Percentiles rank a stretch among this genome's conserved stretches.
phyloP scores from a whole-genome alignment of 2,888 invertebrate species.

The Polylopha cassiicola region DNA sequence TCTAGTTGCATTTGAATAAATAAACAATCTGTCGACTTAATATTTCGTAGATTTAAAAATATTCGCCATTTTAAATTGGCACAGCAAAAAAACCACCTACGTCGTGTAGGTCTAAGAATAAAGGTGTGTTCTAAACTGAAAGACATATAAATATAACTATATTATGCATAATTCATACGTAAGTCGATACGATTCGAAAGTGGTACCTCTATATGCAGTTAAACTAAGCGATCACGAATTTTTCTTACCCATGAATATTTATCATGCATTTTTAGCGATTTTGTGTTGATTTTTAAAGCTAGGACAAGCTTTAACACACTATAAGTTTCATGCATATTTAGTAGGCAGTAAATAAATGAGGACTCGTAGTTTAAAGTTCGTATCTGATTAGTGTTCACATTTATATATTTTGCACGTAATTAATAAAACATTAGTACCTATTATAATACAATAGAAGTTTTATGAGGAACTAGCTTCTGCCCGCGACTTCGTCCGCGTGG shows the following conservation, averaged over 20 bases:
- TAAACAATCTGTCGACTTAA: too few species aligned
- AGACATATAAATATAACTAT: constrained; percentile 5
- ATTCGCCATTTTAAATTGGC: too few species aligned
- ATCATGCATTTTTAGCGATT: constrained; percentile 1
- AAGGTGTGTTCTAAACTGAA: too few species aligned
- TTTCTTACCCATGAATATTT: constrained; percentile 11
- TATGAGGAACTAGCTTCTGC: too few species aligned
- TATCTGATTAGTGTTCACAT: too few species aligned
- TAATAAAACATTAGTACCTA: too few species aligned
- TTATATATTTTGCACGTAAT: too few species aligned
- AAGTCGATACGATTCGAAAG: constrained; percentile 12
- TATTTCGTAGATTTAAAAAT: too few species aligned
- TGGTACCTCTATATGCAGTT: neutral
- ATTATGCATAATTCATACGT: constrained; percentile 14
- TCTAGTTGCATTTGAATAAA: constrained; percentile 1
- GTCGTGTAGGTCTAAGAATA: too few species aligned
- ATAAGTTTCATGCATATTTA: constrained; percentile 7
- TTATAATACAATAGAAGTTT: too few species aligned
- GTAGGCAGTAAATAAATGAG: constrained; percentile 5
- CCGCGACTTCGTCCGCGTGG: too few species aligned
- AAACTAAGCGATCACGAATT: constrained; percentile 11
- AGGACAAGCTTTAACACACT: constrained; percentile 1
- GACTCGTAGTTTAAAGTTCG: constrained; percentile 8
- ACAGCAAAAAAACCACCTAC: too few species aligned
- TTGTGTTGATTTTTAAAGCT: constrained; percentile 6